Base-by-base conservation (phyloP, 2,888 invertebrate species). In the Mayetiola destructor region DNA sequence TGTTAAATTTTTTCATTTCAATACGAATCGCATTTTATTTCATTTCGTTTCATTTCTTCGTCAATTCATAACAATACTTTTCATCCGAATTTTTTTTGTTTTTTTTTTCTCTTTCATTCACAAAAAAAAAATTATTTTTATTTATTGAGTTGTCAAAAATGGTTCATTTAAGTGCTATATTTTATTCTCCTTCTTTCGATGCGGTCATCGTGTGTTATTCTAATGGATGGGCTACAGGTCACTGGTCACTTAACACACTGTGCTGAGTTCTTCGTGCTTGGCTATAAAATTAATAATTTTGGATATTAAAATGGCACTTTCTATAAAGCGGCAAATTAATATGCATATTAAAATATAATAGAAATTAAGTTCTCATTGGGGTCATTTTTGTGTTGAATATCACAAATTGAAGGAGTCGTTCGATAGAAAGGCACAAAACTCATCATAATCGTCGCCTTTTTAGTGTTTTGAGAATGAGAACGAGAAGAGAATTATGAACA, bases 111-210 rank as follows among this genome's bases (percentile, higher is more conserved):
- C 27, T 27, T n/a, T 27, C 9, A 27, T 27, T 16, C 4, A n/a
- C 23, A n/a, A 48, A 16, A 9, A 48, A n/a, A 16, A 9, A 48
- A n/a, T 27, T 48, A 12, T 40, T 40, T 40, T 21, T 48, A 16
- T 48, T n/a, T 27, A 48, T 48, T 48, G n/a, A 48, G 27, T 27
- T 48, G n/a, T 48, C 48, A 48, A 48, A 48, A 48, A 48, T 48
- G 27, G 48, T 27, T 48, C 48, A 48, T 48, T 48, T 48, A 48
- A 27, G 27, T n/a, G 16, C 27, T 32, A 12, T 32, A 32, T 32
- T n/a, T n/a, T n/a, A n/a, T n/a, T n/a, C n/a, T n/a, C n/a, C n/a
- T n/a, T 48, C 10, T 42, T 27, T 23, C 16, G n/a, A 48, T 6
- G 23, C 5, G 27, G 10, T n/a, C 27, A 4, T n/a, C n/a, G n/a